phyloP scores from a whole-genome alignment of 37 sponge, comb jelly and placozoan species.

The Theonella swinhoei region DNA sequence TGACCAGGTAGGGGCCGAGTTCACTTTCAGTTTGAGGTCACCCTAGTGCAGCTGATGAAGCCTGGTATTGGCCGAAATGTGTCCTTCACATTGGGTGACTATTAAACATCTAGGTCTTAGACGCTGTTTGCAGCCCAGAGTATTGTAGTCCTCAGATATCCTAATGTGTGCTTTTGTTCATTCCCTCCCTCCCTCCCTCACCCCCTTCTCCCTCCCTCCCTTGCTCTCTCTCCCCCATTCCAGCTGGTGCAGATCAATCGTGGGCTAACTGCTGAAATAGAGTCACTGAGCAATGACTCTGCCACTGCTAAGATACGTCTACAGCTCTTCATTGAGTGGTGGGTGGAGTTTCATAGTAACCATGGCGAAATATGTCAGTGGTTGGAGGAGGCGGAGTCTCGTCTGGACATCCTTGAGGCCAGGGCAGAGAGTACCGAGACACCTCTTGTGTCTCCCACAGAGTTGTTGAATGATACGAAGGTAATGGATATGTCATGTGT shows the following conservation, averaged over 20 bases:
- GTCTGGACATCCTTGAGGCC: conserved; percentile 1
- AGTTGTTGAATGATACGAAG: conserved; percentile 21
- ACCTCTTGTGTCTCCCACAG: conserved; percentile 15
- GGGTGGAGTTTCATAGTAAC: conserved; percentile 45
- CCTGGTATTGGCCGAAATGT: no score
- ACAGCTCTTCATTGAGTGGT: conserved; percentile 45
- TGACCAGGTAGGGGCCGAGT: conserved; percentile 38
- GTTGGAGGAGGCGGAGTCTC: conserved; percentile 40
- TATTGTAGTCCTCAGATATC: no score
- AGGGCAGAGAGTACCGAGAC: not conserved
- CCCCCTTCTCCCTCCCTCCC: no score
- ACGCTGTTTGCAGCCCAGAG: no score
- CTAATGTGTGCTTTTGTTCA: no score
- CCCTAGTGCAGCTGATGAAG: no score
- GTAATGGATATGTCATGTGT: conserved; percentile 1
- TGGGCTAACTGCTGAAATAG: not conserved
- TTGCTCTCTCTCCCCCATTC: no score
- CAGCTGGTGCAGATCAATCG: conserved; percentile 22
- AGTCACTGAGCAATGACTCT: not conserved
- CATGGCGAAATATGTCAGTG: conserved; percentile 30
- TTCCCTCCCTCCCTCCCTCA: no score
- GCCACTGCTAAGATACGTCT: not conserved
- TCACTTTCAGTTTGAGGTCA: no score
- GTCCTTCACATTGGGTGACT: no score
- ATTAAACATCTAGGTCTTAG: no score